A percentile compares a stretch with the other conserved stretches of the same genome.
Evolutionary conservation across 37 sponge, comb jelly and placozoan genomes (phyloP).

Genomic region (Haliclona indistincta): DNA sequence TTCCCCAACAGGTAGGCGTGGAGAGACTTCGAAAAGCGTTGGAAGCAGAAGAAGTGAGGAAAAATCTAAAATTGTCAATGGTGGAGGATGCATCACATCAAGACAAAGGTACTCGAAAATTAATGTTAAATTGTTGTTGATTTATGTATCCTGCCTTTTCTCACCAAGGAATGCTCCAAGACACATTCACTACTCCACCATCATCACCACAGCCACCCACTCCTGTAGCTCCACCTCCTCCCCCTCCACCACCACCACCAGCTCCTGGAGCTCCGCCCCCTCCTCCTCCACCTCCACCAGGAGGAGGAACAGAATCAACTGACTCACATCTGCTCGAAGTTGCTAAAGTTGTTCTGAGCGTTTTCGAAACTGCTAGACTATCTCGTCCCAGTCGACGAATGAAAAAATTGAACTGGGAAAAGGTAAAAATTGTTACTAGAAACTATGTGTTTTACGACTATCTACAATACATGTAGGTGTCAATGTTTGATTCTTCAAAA

Average conservation of each 20-base stretch:
- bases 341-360: conserved; percentile 11
- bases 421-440: conserved; percentile 35
- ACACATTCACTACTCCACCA: neutral
- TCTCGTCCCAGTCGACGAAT: conserved; percentile 39
- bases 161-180: too few relatives aligned
- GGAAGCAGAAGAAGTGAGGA: conserved; percentile 9
- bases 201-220: conserved; percentile 15
- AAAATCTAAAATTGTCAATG: neutral
- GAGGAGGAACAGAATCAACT: conserved; percentile 4
- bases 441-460: too few relatives aligned
- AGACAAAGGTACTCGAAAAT: too few relatives aligned
- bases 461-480: too few relatives aligned
- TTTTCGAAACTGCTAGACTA: conserved; percentile 19
- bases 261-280: conserved; percentile 39
- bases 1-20: neutral
- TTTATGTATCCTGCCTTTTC: too few relatives aligned
- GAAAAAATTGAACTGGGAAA: conserved; percentile 76
- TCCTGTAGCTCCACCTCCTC: conserved; percentile 24
- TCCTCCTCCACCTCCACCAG: conserved; percentile 38
- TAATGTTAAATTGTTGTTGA: too few relatives aligned
- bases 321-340: neutral
- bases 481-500: neutral
- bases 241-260: conserved; percentile 52
- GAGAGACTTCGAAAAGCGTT: conserved; percentile 5
- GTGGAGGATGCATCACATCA: neutral